Evolutionary conservation across 2,888 invertebrate species (phyloP).

Genomic region (Micropterix aruncella): DNA sequence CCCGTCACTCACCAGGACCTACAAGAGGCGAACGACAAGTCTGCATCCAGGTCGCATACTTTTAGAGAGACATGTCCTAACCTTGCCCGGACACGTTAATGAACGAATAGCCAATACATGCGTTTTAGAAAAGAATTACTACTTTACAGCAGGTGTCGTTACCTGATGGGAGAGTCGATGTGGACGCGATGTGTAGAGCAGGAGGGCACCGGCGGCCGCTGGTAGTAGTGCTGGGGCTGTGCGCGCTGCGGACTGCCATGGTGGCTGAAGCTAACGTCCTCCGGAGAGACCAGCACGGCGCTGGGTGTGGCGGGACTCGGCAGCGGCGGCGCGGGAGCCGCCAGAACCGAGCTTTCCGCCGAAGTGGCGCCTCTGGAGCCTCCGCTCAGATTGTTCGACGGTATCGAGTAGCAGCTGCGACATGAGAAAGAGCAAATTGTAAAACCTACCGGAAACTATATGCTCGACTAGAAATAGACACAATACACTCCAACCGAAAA

Average conservation of each 20-base stretch:
- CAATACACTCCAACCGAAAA: too few relatives aligned
- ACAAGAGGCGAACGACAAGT: too few relatives aligned
- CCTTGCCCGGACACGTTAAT: too few relatives aligned
- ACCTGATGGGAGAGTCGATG: constrained; percentile 40
- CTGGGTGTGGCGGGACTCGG: constrained; percentile 63
- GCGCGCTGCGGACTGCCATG: constrained; percentile 50
- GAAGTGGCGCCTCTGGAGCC: constrained; percentile 40
- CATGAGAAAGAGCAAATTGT: constrained; percentile 14
- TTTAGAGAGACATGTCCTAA: too few relatives aligned
- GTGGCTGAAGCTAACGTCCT: constrained; percentile 53
- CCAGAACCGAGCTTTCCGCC: constrained; percentile 30
- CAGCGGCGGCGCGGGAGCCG: constrained; percentile 42
- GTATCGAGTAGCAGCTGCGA: constrained; percentile 45
- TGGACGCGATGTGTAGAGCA: constrained; percentile 40
- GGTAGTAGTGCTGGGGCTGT: constrained; percentile 18
- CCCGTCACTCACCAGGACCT: too few relatives aligned
- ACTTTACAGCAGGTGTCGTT: too few relatives aligned
- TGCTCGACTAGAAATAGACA: background rate
- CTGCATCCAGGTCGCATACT: too few relatives aligned
- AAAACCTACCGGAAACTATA: background rate
- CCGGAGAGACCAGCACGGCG: constrained; percentile 61
- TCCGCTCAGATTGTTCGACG: constrained; percentile 48
- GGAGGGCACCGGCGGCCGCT: constrained; percentile 26
- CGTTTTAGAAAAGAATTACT: too few relatives aligned
- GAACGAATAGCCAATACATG: too few relatives aligned